These are phyloP conservation scores for Onychomys arenicola DNA, from an alignment of 2,797 vertebrate genomes.

Conservation along the genomic window DNA sequence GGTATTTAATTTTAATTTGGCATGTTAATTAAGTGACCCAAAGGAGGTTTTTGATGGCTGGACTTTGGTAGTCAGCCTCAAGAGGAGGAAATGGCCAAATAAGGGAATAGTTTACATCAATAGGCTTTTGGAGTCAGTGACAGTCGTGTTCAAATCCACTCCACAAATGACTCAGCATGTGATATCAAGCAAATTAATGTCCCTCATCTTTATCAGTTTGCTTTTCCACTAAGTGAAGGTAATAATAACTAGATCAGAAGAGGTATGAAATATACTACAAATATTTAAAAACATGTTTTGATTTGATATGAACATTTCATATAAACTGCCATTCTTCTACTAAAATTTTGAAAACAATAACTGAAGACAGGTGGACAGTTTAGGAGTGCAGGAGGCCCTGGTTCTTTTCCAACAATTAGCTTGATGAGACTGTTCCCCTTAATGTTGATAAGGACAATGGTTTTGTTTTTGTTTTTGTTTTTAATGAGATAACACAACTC, in stretches of 20 bases:
- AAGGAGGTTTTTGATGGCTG: neutral
- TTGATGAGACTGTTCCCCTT: slow-evolving; percentile 21
- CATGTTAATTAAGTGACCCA: neutral
- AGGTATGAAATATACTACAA: slow-evolving; percentile 2
- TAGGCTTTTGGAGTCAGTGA: neutral
- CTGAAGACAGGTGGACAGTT: neutral
- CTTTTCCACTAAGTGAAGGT: neutral
- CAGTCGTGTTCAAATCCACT: neutral
- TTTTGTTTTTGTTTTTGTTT: neutral
- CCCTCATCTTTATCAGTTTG: slow-evolving; percentile 1
- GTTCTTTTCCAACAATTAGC: neutral
- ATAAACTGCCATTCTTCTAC: neutral
- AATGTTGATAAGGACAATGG: slow-evolving; percentile 20
- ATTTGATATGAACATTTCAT: neutral
- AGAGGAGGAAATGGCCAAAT: neutral
- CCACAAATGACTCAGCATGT: neutral
- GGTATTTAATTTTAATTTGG: neutral
- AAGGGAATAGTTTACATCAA: slow-evolving; percentile 57
- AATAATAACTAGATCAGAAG: neutral
- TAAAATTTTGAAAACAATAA: neutral
- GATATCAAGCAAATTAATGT: slow-evolving; percentile 16
- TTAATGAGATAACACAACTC: neutral
- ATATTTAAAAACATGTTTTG: neutral
- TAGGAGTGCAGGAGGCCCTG: neutral
- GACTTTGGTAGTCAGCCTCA: neutral